A percentile compares a stretch with the other conserved stretches of the same genome.
Evolutionary conservation across 53 echinoderm and acorn worm species (phyloP).

Genomic region (Apostichopus leukothele): DNA sequence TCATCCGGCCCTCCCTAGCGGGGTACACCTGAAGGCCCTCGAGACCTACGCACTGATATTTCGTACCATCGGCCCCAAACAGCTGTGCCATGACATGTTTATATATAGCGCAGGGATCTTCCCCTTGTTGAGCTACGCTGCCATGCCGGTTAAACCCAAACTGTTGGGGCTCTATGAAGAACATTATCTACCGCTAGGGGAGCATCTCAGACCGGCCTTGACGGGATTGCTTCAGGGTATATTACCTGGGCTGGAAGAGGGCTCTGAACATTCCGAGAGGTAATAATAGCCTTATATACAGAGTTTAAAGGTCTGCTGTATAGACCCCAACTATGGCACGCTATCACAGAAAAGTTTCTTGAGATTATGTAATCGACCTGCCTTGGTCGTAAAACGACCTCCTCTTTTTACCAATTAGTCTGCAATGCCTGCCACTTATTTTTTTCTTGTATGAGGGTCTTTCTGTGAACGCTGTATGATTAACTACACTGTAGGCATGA

Average conservation of each 20-base stretch:
- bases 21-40: conserved; percentile 96
- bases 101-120: conserved; percentile 98
- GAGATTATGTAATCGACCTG: too few relatives aligned
- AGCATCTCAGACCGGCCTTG: conserved; percentile 90
- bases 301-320: too few relatives aligned
- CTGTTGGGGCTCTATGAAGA: conserved; percentile 93
- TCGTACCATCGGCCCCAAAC: conserved; percentile 86
- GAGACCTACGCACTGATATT: conserved; percentile 98
- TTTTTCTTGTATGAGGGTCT: too few relatives aligned
- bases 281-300: neutral
- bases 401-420: too few relatives aligned
- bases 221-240: conserved; percentile 92
- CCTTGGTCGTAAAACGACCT: too few relatives aligned
- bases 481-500: too few relatives aligned
- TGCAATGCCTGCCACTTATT: too few relatives aligned
- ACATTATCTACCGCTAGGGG: conserved; percentile 90
- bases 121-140: conserved; percentile 88
- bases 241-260: conserved; percentile 93
- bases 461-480: too few relatives aligned
- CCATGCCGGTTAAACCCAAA: conserved; percentile 95
- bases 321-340: too few relatives aligned
- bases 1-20: conserved; percentile 97
- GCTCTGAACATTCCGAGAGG: conserved; percentile 92
- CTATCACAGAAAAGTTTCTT: too few relatives aligned
- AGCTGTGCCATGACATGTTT: conserved; percentile 96